Conservation (phyloP, 35 echinoderm and acorn worm species). For the Heliocidaris erythrogramma region DNA sequence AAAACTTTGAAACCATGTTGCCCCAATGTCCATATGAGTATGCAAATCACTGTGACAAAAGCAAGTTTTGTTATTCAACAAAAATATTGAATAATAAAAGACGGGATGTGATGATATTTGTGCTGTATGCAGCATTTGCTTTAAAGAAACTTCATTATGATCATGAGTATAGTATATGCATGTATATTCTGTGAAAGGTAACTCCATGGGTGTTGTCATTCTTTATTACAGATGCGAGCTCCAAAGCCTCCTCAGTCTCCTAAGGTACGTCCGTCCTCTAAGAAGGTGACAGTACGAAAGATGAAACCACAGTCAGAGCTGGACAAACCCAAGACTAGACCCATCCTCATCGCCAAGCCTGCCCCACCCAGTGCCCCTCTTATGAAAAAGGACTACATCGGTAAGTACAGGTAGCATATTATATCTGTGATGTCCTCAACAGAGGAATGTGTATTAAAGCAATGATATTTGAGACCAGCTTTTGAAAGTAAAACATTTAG, state of each 20-base stretch:
- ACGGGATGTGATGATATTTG: too few species aligned
- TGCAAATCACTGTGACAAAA: too few species aligned
- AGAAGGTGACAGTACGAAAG: slow-evolving; percentile 74
- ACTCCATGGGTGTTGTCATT: neutral
- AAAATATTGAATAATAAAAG: too few species aligned
- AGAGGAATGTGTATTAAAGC: neutral
- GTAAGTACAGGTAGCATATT: slow-evolving; percentile 42
- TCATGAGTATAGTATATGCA: too few species aligned
- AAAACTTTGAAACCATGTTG: too few species aligned
- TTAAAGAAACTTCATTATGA: too few species aligned
- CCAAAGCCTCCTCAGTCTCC: slow-evolving; percentile 68
- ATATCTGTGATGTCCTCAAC: neutral
- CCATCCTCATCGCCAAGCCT: slow-evolving; percentile 88
- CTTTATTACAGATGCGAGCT: slow-evolving; percentile 53
- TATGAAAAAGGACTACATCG: slow-evolving; percentile 68
- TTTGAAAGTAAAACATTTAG: neutral
- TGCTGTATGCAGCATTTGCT: too few species aligned
- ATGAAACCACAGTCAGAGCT: slow-evolving; percentile 84
- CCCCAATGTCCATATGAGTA: too few species aligned
- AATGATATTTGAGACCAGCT: neutral
- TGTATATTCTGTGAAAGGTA: too few species aligned
- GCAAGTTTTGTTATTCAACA: too few species aligned
- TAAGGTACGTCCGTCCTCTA: slow-evolving; percentile 40
- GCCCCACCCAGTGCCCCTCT: slow-evolving; percentile 81
- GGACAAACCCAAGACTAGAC: slow-evolving; percentile 69